Conservation (phyloP, 2,888 invertebrate genomes). For the Lasioglossum malachurum region DNA sequence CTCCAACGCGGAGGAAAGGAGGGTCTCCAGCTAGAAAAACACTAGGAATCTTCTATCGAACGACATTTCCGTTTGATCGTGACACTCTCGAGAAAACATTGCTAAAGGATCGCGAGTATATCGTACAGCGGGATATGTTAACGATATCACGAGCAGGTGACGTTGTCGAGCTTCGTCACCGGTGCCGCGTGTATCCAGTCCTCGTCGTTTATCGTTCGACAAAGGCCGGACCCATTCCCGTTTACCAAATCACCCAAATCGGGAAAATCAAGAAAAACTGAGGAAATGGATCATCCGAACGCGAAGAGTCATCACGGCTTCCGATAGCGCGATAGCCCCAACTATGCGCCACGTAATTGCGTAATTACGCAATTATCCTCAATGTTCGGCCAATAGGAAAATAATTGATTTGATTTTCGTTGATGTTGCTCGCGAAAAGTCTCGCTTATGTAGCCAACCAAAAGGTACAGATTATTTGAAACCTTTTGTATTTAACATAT, state of each 20-base stretch:
- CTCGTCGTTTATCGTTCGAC: neutral
- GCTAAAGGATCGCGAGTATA: neutral
- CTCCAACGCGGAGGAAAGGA: neutral
- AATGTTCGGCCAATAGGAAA: neutral
- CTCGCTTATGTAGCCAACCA: too few relatives aligned
- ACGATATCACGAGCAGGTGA: neutral
- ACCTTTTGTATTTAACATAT: too few relatives aligned
- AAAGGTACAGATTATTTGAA: too few relatives aligned
- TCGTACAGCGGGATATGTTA: slow-evolving; percentile 1
- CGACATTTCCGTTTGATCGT: slow-evolving; percentile 12
- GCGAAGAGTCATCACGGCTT: neutral
- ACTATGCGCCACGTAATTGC: neutral
- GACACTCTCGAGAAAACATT: neutral
- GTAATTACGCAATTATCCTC: neutral
- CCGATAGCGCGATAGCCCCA: neutral
- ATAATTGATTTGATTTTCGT: neutral
- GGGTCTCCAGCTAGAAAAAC: slow-evolving; percentile 14
- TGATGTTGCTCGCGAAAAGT: neutral
- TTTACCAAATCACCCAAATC: neutral
- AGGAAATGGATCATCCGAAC: neutral
- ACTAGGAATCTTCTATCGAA: slow-evolving; percentile 17
- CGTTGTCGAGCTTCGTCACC: neutral
- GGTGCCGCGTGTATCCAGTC: neutral
- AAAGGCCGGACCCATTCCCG: neutral
- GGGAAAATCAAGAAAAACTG: neutral